Percentiles rank a stretch among this genome's conserved stretches.
These are phyloP conservation scores for Cinclus cinclus DNA, from an alignment of 2,113 vertebrate species.

Conservation along the genomic window DNA sequence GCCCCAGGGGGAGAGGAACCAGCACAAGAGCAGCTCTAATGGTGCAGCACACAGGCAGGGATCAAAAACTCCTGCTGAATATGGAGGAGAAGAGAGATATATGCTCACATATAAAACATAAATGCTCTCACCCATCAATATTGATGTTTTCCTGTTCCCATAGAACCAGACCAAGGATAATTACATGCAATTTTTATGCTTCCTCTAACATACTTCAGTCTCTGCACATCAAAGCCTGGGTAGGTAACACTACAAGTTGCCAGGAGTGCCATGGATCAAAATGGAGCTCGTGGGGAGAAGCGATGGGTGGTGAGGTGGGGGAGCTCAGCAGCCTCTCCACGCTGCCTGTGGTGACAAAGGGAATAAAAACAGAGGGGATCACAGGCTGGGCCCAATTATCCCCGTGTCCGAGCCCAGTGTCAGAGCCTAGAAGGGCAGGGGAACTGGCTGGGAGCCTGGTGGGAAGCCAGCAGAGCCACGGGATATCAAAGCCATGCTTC, in stretches of 20 bases:
- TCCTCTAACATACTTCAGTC: conserved; percentile 35
- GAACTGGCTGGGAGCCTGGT: not conserved
- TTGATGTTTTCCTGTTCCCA: conserved; percentile 55
- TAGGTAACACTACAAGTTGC: conserved; percentile 3
- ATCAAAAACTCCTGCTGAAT: conserved; percentile 37
- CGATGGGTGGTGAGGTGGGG: not conserved
- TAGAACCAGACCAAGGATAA: conserved; percentile 51
- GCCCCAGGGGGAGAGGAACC: not conserved
- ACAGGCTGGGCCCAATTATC: not conserved
- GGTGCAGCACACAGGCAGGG: not conserved
- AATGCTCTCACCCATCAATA: conserved; percentile 59
- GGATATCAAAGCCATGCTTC: accelerated
- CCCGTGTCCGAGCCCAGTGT: not conserved
- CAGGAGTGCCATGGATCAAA: conserved; percentile 10
- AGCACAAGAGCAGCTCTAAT: not conserved
- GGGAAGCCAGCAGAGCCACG: not conserved
- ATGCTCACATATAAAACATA: conserved; percentile 33
- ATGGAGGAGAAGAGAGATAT: not conserved
- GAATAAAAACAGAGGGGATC: not conserved
- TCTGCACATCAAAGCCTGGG: conserved; percentile 18
- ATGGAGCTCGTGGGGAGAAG: not conserved
- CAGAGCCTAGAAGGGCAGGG: not conserved
- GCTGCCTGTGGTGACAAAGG: not conserved
- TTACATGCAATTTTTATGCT: conserved; percentile 58
- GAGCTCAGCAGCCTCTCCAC: not conserved